These are phyloP conservation scores for Cosmorhoe ocellata DNA, from an alignment of 2,888 invertebrate genomes.

Conservation along the genomic window DNA sequence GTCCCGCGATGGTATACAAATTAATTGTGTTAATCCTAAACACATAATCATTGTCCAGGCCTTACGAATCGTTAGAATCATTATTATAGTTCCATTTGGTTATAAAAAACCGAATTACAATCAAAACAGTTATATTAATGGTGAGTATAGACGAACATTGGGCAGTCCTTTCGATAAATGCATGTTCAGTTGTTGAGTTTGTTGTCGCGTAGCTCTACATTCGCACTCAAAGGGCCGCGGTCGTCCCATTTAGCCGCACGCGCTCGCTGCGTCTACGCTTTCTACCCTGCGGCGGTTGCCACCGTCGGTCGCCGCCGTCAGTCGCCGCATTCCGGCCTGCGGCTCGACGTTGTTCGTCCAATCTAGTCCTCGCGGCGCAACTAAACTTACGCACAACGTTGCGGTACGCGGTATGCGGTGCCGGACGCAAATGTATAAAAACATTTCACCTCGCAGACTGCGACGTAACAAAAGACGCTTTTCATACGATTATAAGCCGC, in stretches of 20 bases:
- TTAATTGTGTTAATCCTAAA: conserved; percentile 13
- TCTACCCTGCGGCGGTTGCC: conserved; percentile 61
- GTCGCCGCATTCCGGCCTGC: conserved; percentile 54
- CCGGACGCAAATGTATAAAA: too few relatives aligned
- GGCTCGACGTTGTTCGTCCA: conserved; percentile 25
- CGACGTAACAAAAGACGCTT: too few relatives aligned
- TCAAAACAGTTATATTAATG: too few relatives aligned
- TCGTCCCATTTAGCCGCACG: conserved; percentile 34
- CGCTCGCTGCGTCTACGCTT: conserved; percentile 44
- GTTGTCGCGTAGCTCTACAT: conserved; percentile 15
- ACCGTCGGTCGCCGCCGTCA: conserved; percentile 44
- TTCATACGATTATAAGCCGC: too few relatives aligned
- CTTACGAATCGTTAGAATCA: too few relatives aligned
- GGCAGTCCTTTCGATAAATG: not conserved
- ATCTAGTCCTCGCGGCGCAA: not conserved
- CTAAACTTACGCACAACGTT: too few relatives aligned
- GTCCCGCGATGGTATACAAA: conserved; percentile 14
- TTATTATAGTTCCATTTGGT: too few relatives aligned
- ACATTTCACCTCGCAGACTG: too few relatives aligned
- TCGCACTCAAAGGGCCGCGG: conserved; percentile 38
- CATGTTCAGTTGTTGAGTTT: conserved; percentile 1
- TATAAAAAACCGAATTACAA: too few relatives aligned
- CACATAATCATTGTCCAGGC: conserved; percentile 14
- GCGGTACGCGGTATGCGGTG: too few relatives aligned
- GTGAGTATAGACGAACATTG: too few relatives aligned